Evolutionary conservation across 1,140 invertebrate species (phyloP), one percentile per base, ranked within the genome.

Genomic region (Delia radicum): DNA sequence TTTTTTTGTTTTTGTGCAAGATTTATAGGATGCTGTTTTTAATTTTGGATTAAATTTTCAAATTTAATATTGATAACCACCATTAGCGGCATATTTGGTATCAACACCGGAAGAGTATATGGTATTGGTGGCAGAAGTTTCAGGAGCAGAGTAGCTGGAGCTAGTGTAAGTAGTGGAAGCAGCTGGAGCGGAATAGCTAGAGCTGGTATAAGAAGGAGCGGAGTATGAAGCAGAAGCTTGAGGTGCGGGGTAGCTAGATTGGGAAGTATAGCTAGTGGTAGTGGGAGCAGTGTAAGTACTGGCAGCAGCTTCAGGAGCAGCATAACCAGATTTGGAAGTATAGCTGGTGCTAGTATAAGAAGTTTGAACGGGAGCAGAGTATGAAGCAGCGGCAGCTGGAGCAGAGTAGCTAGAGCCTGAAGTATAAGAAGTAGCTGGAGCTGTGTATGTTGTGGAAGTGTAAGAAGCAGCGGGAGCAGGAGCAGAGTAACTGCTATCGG

Each of bases 71-170:
- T 83, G 78, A 46, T 84, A 84, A 31, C 82, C 82, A 28, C 82
- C 82, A 74, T 84, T 81, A 79, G 80, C 77, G 27, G 78, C 82
- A 71, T 84, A 84, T 15, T 62, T 37, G 71, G 82, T 84, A 63
- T 79, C 82, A 55, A 72, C 26, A 28, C 27, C 31, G 0, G 48
- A 55, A 24, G 48, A 55, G 21, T 7, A 55, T 4, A n/a, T 55
- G 48, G 48, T 21, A 10, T 8, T 7, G 48, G 48, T 8, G 48
- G 48, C n/a, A 21, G 18, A 3, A 55, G 18, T n/a, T 55, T 24
- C 48, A 10, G 48, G 48, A 21, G 48, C 48, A 55, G 48, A 18
- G 21, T 24, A 55, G 21, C 48, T 55, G 48, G 6, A 21, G 48
- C 48, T 24, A 8, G 48, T 15, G 3, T 42, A 10, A 13, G 37